phyloP scores from a whole-genome alignment of 2,113 vertebrate genomes.

The Notechis scutatus region DNA sequence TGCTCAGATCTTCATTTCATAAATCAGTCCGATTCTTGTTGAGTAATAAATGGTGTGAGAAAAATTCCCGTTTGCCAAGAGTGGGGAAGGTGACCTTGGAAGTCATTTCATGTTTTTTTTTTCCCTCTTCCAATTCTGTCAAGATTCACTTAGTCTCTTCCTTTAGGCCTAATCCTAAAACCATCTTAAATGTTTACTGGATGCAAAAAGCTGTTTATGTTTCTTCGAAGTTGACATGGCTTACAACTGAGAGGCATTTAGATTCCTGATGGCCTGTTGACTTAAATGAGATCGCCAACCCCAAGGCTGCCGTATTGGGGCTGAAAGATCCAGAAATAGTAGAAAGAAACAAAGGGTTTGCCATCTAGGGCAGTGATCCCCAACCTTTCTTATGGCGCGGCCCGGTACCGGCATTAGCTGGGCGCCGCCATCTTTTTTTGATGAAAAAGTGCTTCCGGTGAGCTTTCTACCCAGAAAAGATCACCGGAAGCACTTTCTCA shows the following conservation, averaged over 20 bases:
- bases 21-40: background rate
- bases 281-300: background rate
- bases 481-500: too few species aligned
- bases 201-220: background rate
- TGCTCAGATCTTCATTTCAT: background rate
- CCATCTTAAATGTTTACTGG: background rate
- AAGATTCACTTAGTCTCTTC: background rate
- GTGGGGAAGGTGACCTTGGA: background rate
- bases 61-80: background rate
- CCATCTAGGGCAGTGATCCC: background rate
- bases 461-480: too few species aligned
- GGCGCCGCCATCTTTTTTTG: too few species aligned
- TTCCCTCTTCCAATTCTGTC: background rate
- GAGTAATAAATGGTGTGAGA: too few species aligned
- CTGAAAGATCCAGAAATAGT: background rate
- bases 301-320: background rate
- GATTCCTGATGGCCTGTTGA: background rate
- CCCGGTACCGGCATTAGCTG: too few species aligned
- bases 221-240: background rate
- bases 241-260: background rate
- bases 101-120: background rate
- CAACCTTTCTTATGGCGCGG: too few species aligned
- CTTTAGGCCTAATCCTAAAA: too few species aligned
- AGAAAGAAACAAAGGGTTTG: background rate
- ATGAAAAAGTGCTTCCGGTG: too few species aligned